phyloP scores from a whole-genome alignment of 2,888 invertebrate genomes.

The Scrobipalpa costella region DNA sequence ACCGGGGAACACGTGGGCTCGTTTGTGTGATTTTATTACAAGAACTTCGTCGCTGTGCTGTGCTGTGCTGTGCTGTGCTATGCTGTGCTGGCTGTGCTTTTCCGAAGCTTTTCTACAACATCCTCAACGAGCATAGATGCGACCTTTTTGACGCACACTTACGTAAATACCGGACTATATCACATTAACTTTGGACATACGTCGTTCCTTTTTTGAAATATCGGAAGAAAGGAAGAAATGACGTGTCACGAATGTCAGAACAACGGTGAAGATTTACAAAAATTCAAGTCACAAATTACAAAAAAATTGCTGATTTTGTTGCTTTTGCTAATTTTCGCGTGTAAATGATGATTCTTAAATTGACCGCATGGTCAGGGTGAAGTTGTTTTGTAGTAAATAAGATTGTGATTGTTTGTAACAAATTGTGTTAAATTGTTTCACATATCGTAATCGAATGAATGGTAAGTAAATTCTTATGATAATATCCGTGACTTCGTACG shows the following conservation, averaged over 20 bases:
- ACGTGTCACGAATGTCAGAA: background rate
- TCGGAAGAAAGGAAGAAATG: background rate
- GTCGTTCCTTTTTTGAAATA: slow-evolving; percentile 8
- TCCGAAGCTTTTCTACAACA: too few species aligned
- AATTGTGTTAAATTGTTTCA: too few species aligned
- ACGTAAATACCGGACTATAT: background rate
- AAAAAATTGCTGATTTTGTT: background rate
- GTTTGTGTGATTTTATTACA: too few species aligned
- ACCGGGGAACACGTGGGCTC: too few species aligned
- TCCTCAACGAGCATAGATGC: too few species aligned
- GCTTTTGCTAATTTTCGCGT: background rate
- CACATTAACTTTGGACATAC: background rate
- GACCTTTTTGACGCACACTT: background rate
- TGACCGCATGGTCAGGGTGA: background rate
- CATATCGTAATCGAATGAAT: too few species aligned
- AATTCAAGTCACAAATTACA: background rate
- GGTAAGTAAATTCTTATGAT: too few species aligned
- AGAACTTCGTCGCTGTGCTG: too few species aligned
- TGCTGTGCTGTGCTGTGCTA: too few species aligned
- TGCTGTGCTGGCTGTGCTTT: too few species aligned
- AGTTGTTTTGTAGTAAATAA: background rate
- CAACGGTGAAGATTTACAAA: background rate
- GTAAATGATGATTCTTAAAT: background rate
- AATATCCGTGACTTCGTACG: too few species aligned
- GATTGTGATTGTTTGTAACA: too few species aligned